phyloP scores from a whole-genome alignment of 1,140 invertebrate species.

The Belonocnema kinseyi region DNA sequence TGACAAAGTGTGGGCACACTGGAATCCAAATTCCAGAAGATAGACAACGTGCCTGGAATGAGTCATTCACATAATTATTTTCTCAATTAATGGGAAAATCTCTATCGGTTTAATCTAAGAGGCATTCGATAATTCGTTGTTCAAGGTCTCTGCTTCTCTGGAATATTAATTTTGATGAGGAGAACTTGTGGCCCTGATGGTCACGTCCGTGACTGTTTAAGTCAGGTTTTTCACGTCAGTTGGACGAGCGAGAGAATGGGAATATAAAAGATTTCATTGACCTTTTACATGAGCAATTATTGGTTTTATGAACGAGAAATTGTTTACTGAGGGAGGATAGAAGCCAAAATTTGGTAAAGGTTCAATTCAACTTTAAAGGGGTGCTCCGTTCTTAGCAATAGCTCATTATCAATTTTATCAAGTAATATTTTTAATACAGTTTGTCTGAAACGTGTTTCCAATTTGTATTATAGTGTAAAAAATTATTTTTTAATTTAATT shows the following conservation, averaged over 20 bases:
- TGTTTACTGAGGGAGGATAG: neutral
- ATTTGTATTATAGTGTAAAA: no score
- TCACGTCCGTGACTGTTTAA: constrained; percentile 6
- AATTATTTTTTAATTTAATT: no score
- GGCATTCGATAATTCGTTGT: neutral
- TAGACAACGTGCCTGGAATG: neutral
- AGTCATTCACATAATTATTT: constrained; percentile 8
- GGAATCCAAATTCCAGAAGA: no score
- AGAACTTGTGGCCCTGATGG: constrained; percentile 2
- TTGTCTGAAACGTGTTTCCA: no score
- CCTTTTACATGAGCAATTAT: neutral
- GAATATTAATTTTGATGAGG: constrained; percentile 14
- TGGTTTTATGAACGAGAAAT: neutral
- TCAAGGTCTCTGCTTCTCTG: constrained; percentile 10
- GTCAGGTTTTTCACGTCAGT: neutral
- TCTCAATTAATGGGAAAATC: neutral
- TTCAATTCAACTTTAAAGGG: no score
- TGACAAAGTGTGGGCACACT: no score
- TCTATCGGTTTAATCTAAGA: constrained; percentile 17
- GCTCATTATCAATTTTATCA: no score
- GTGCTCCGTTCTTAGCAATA: no score
- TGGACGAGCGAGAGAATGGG: neutral
- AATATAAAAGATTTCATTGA: constrained; percentile 23
- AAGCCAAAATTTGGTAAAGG: no score
- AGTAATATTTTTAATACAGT: no score